These are phyloP conservation scores for Mythimna pallens DNA, from an alignment of 2,888 invertebrate genomes.

Conservation along the genomic window DNA sequence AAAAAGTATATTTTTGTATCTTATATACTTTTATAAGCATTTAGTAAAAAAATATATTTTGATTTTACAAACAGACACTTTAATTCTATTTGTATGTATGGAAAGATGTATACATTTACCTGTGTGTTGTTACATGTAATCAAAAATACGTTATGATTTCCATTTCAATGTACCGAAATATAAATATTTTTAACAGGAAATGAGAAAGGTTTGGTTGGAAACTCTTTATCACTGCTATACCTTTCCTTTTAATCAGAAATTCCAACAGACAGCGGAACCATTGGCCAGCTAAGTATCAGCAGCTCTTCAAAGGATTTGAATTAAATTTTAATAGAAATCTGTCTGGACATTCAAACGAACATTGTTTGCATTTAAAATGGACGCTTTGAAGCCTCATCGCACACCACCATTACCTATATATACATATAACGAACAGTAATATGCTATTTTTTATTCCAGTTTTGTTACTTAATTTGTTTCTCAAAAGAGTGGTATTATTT, in stretches of 20 bases:
- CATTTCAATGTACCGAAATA: constrained; percentile 1
- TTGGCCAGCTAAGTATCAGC: constrained; percentile 32
- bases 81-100: no score
- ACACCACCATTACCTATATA: constrained; percentile 14
- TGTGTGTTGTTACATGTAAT: not conserved
- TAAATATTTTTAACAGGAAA: not conserved
- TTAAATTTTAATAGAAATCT: constrained; percentile 49
- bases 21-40: no score
- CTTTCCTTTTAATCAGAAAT: constrained; percentile 43
- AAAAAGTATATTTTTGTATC: no score
- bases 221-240: constrained; percentile 12
- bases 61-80: no score
- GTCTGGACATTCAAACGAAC: constrained; percentile 29
- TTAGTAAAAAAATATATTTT: no score
- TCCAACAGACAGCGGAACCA: constrained; percentile 23
- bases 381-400: constrained; percentile 37
- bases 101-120: no score
- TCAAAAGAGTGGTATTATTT: constrained; percentile 6
- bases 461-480: constrained; percentile 3
- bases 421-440: constrained; percentile 18
- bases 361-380: constrained; percentile 56
- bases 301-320: constrained; percentile 50
- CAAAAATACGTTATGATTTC: not conserved
- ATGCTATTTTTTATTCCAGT: not conserved
- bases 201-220: not conserved